Evolutionary conservation across 2,113 vertebrate species (phyloP), one percentile per base, ranked within the genome.

Genomic region (Fukomys damarensis): DNA sequence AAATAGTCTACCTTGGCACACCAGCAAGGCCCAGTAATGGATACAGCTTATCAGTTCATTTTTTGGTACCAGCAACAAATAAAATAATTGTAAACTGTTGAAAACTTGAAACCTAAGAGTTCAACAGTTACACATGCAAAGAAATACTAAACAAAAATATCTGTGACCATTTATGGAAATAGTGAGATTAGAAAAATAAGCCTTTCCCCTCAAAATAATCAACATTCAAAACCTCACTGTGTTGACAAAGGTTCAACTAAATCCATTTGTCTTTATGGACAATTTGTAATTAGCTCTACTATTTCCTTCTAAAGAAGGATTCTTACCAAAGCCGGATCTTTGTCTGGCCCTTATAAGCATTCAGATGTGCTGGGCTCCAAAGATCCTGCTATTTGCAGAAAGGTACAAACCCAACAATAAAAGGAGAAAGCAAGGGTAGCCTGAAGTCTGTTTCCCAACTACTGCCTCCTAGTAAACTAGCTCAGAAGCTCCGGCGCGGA

Each of bases 301-400:
- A 63, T 91, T 96, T 95, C 97, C 96, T 96, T 93, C 86, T 87
- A 56, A 93, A 97, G 49, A 94, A 96, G 93, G 93, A 68, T 92
- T 93, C 86, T 93, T 96, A 92, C n/a, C 93, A 88, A 97, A 98
- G 95, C 86, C 95, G 93, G 79, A 72, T 61, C 85, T 90, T 90
- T 96, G 89, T 81, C 89, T 89, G 68, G 84, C 92, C 84, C 83
- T 91, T 86, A 68, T 13, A 94, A 91, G 72, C 90, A 95, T 84
- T 94, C 66, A 95, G 61, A 89, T 86, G 80, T 70, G 72, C 52
- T 66, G 89, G 85, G 97, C 95, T 97, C 97, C 97, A 98, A 96
- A 98, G 94, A 97, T 92, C 93, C 97, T 98, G 96, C 97, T 98
- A 97, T 98, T 98, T 97, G 98, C 98, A 98, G 95, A 97, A 97